phyloP scores from a whole-genome alignment of 2,797 vertebrate genomes.

The Sebastiscus tertius region DNA sequence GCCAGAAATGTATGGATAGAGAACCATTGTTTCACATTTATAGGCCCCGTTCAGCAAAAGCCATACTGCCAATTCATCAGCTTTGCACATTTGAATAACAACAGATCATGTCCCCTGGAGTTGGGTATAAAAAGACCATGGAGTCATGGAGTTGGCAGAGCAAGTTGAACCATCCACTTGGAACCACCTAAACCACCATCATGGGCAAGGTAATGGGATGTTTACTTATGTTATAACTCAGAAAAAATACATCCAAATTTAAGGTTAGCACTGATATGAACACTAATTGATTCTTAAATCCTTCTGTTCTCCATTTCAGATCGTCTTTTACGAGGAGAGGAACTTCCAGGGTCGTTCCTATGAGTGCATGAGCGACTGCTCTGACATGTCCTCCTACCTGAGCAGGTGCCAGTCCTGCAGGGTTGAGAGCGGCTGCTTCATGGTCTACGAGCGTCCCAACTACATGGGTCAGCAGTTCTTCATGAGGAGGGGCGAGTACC shows the following conservation, averaged over 20 bases:
- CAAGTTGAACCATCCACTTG: constrained; percentile 74
- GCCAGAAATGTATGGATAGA: constrained; percentile 84
- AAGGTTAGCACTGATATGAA: background rate
- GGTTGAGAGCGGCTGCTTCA: constrained; percentile 84
- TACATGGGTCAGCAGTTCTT: constrained; percentile 82
- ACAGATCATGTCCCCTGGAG: constrained; percentile 65
- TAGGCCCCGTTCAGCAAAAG: constrained; percentile 80
- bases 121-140: constrained; percentile 79
- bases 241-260: background rate
- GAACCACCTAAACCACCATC: constrained; percentile 73
- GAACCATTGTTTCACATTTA: constrained; percentile 77
- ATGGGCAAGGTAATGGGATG: constrained; percentile 83
- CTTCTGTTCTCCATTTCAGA: constrained; percentile 58
- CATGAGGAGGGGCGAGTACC: constrained; percentile 83
- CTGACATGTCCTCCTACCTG: constrained; percentile 80
- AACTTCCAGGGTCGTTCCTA: constrained; percentile 84
- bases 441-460: constrained; percentile 81
- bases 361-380: constrained; percentile 82
- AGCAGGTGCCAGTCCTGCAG: constrained; percentile 81
- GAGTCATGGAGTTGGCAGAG: constrained; percentile 71
- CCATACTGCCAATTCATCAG: constrained; percentile 84
- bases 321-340: constrained; percentile 82
- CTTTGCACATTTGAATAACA: constrained; percentile 84
- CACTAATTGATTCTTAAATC: background rate
- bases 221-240: background rate